Conservation (phyloP, 1,140 invertebrate species). For the Thaumatotibia leucotreta region DNA sequence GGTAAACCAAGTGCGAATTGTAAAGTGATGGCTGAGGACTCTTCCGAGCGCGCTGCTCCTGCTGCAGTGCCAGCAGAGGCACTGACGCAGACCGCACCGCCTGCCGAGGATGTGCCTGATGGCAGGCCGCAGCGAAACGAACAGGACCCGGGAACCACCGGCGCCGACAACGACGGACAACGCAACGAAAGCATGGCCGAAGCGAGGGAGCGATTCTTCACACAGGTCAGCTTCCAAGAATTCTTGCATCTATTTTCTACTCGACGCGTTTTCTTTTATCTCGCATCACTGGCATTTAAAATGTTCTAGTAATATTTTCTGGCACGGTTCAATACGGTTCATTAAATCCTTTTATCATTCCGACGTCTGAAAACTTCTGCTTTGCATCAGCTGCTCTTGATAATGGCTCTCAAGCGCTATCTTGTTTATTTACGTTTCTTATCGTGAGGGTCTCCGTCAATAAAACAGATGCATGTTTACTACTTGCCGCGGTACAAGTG, state of each 20-base stretch:
- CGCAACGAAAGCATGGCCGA: slow-evolving; percentile 55
- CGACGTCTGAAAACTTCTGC: slow-evolving; percentile 38
- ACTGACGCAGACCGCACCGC: slow-evolving; percentile 29
- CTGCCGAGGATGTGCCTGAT: slow-evolving; percentile 22
- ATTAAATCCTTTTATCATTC: slow-evolving; percentile 61
- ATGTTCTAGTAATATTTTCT: slow-evolving; percentile 7
- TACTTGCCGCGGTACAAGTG: slow-evolving; percentile 19
- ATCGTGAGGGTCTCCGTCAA: slow-evolving; percentile 38
- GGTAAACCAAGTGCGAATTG: slow-evolving; percentile 42
- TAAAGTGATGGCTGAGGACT: slow-evolving; percentile 57
- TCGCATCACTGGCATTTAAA: neutral
- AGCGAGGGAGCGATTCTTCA: slow-evolving; percentile 66
- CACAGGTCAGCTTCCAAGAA: slow-evolving; percentile 44
- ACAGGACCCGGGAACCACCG: slow-evolving; percentile 24
- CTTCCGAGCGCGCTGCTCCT: slow-evolving; percentile 41
- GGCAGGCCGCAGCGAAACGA: slow-evolving; percentile 23
- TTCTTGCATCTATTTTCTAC: neutral
- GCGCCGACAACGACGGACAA: slow-evolving; percentile 35
- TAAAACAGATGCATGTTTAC: slow-evolving; percentile 41
- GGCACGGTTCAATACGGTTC: neutral
- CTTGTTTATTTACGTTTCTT: slow-evolving; percentile 38
- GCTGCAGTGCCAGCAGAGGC: slow-evolving; percentile 15
- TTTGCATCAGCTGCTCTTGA: slow-evolving; percentile 50
- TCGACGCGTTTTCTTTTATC: neutral
- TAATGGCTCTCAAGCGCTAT: slow-evolving; percentile 41